Evolutionary conservation across 2,888 invertebrate species (phyloP), one percentile per base, ranked within the genome.

Genomic region (Acanthosepion pharaonis): DNA sequence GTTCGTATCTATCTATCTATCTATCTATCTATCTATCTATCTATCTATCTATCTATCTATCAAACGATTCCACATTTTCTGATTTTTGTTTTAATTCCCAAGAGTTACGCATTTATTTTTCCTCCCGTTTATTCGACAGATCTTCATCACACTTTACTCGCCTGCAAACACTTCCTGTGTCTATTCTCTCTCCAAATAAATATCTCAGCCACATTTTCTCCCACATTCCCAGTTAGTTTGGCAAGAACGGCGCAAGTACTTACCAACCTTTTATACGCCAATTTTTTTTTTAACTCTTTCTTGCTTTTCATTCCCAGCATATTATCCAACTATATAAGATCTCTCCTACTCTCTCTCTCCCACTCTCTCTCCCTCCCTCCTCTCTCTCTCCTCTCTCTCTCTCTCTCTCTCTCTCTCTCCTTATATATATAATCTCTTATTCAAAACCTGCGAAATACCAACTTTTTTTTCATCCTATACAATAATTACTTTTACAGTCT

Each of bases 131-230:
- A 33, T 78, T 78, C 78, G n/a, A 78, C 78, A 33, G 78, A n/a
- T 78, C 33, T n/a, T 78, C 33, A 78, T 78, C 15, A 78, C 15
- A 78, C 78, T 78, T n/a, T n/a, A 78, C n/a, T 78, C 15, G 78
- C n/a, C 78, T 78, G 78, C 78, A 78, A 78, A 78, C 78, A 33
- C 78, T 78, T 78, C 78, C 78, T 78, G 78, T 78, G 78, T 78
- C 78, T 78, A 78, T 78, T 78, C 78, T 78, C n/a, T 33, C n/a
- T 11, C 78, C 78, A 78, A 78, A 78, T 59, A 59, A 59, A 78
- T 78, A 78, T 18, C 78, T 78, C 78, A 33, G 33, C 78, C 78
- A 78, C 78, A 78, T 78, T 78, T 33, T n/a, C 78, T 78, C n/a
- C n/a, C 78, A 33, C n/a, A 78, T 78, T 78, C 78, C 33, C n/a